These are phyloP conservation scores for Vespertilio murinus DNA, from an alignment of 2,797 vertebrate species.

Conservation along the genomic window DNA sequence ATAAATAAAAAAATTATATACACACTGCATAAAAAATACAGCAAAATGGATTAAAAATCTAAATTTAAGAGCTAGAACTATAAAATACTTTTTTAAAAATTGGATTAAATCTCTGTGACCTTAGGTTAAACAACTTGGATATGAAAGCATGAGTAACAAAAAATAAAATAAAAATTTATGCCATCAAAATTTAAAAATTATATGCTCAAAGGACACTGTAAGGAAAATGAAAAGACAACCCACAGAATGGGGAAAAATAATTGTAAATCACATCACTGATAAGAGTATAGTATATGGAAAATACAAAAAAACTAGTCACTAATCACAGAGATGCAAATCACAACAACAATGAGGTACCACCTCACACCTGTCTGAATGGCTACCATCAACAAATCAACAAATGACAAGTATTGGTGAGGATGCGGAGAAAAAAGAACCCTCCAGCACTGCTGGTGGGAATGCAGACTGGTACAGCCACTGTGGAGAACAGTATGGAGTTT, in stretches of 20 bases:
- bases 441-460: too few species aligned
- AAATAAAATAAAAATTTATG: not conserved
- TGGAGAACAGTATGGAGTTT: too few species aligned
- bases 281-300: not conserved
- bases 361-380: too few species aligned
- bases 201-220: not conserved
- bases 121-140: not conserved
- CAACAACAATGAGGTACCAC: too few species aligned
- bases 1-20: slow-evolving; percentile 27
- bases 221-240: not conserved
- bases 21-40: not conserved
- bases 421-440: too few species aligned
- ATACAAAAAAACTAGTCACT: not conserved
- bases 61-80: not conserved
- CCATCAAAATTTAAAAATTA: not conserved
- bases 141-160: not conserved
- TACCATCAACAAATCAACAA: too few species aligned
- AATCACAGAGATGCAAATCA: too few species aligned
- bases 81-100: not conserved
- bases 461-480: too few species aligned
- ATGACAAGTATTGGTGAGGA: too few species aligned
- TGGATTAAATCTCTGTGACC: not conserved
- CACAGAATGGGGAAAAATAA: not conserved
- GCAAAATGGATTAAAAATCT: not conserved
- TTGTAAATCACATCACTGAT: not conserved